Conservation (phyloP, 2,888 invertebrate genomes). For the Polydrusus pterygomalis region DNA sequence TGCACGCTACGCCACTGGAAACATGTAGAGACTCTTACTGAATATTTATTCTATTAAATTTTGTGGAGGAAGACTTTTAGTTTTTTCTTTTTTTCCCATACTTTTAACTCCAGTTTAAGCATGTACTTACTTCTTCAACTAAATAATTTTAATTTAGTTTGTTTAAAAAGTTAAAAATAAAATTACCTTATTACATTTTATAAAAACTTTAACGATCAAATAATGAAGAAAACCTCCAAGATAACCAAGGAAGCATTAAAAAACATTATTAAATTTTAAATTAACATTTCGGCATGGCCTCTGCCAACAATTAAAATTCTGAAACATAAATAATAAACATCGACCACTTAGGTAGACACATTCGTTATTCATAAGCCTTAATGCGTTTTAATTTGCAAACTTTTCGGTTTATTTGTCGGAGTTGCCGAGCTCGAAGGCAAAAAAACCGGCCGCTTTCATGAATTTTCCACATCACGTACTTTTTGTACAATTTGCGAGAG, state of each 20-base stretch:
- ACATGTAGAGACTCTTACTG: no score
- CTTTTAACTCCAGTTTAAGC: no score
- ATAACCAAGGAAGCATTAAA: not conserved
- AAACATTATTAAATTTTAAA: not conserved
- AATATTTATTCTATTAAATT: no score
- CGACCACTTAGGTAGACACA: constrained; percentile 29
- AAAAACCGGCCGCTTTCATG: constrained; percentile 34
- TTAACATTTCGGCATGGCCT: constrained; percentile 1
- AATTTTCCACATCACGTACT: constrained; percentile 46
- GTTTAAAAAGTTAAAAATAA: no score
- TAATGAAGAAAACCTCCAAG: not conserved
- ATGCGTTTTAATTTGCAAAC: constrained; percentile 40
- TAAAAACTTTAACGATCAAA: no score
- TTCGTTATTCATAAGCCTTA: constrained; percentile 43
- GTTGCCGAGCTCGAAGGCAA: constrained; percentile 59
- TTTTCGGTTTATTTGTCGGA: constrained; percentile 63
- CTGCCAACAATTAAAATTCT: constrained; percentile 24
- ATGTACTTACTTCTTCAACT: no score
- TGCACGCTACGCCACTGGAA: no score
- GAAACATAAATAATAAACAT: constrained; percentile 26
- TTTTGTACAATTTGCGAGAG: constrained; percentile 33
- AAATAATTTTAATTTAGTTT: no score
- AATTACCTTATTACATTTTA: no score
- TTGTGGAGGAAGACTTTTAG: no score
- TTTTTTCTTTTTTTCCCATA: no score